Conservation (phyloP, 1,140 invertebrate species). For the Euborellia annulipes region DNA sequence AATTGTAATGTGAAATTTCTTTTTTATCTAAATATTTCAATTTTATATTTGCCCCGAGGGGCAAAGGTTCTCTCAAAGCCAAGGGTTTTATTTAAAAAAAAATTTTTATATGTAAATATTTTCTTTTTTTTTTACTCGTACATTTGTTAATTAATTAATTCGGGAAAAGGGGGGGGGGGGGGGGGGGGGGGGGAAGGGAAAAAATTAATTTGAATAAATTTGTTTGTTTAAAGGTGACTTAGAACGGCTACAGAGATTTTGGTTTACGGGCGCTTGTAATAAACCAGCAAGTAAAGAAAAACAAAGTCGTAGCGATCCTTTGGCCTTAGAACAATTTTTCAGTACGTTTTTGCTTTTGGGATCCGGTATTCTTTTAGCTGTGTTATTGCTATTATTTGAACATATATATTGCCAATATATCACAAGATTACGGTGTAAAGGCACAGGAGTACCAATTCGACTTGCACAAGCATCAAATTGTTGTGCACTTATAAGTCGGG, state of each 20-base stretch:
- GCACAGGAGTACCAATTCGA: neutral
- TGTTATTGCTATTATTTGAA: constrained; percentile 35
- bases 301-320: constrained; percentile 25
- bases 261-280: constrained; percentile 45
- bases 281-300: constrained; percentile 23
- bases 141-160: too few relatives aligned
- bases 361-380: constrained; percentile 36
- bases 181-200: too few relatives aligned
- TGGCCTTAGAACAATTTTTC: constrained; percentile 47
- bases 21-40: too few relatives aligned
- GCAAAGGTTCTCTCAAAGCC: too few relatives aligned
- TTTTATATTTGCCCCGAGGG: too few relatives aligned
- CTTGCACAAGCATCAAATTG: neutral
- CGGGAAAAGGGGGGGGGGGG: too few relatives aligned
- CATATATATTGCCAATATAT: constrained; percentile 29
- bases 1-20: too few relatives aligned
- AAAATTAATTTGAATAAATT: neutral
- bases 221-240: constrained; percentile 33
- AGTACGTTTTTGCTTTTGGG: constrained; percentile 45
- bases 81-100: too few relatives aligned
- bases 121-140: too few relatives aligned
- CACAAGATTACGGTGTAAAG: neutral
- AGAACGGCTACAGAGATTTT: constrained; percentile 44
- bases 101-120: too few relatives aligned
- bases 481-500: constrained; percentile 10